Evolutionary conservation across 2,888 invertebrate genomes (phyloP), one percentile per base, ranked within the genome.

Genomic region (Melieria crassipennis): DNA sequence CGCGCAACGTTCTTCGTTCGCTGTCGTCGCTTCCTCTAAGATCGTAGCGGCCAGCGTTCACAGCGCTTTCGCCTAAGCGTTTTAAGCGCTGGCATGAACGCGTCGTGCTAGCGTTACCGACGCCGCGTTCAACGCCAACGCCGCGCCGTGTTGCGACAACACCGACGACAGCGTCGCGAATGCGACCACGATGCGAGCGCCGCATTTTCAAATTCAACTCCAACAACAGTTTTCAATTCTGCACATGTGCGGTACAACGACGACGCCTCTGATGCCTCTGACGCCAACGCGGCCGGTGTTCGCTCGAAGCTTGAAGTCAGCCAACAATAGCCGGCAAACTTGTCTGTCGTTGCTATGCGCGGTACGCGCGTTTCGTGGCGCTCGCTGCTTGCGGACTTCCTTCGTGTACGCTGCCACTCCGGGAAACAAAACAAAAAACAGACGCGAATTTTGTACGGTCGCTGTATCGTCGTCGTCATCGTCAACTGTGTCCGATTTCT

Each of bases 1-100:
- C 85, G 85, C 83, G 85, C 84, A 83, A 83, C 85, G 79, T 81
- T 80, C 30, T 30, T 30, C 79, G 57, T 13, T 66, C 67, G 76
- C 73, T 74, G 73, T 73, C 69, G 71, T 70, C 68, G 69, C 57
- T 9, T 30, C 46, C 60, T 58, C 65, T 65, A 58, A 65, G 65
- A 42, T 56, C 64, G 42, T 48, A 13, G 10, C 45, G n/a, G 45
- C 16, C 30, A 56, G n/a, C 7, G 5, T 13, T 11, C 10, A 58
- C 9, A 48, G 56, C 55, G 62, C 56, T 64, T 56, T 65, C 2
- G 30, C 30, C 30, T 30, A 30, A 30, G 30, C 30, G 30, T 30
- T 30, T 30, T 30, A 30, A 30, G 30, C 30, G 30, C 30, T 30
- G 30, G 30, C 30, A 30, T 30, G 30, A 30, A 30, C 30, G 30